Evolutionary conservation across 2,113 vertebrate genomes (phyloP), one percentile per base, ranked within the genome.

Genomic region (Progne subis): DNA sequence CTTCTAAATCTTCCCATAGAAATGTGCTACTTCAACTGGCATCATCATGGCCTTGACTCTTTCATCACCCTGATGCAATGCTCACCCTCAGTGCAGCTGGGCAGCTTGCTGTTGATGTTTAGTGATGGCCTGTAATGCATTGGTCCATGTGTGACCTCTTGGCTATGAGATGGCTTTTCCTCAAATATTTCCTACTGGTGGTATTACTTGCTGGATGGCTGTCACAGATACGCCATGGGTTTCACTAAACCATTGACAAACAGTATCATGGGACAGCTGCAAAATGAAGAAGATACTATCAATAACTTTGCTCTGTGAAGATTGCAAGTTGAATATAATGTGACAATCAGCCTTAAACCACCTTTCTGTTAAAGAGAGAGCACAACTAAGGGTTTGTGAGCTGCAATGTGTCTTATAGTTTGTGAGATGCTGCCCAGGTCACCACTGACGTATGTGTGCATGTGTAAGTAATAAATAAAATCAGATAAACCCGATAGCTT

Each of bases 401-500:
- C 5, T 32, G 31, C 23, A 60, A 11, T 10, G 14, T 84, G 19
- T 59, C 23, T 61, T 81, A 15, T 13, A 39, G 32, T 75, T 89
- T 46, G 8, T 59, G 79, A 90, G 34, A 37, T 52, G 21, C 34
- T 78, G 12, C 41, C 39, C n/a, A 49, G 63, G 56, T 46, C 67
- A 29, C 28, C 57, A 21, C 15, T 80, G 89, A 39, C 43, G 3
- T 50, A 28, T 75, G 32, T 67, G 31, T 10, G 2, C 21, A 34
- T 69, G 34, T 69, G 26, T 72, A 85, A 90, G 28, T 61, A 68
- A 80, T 67, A 69, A 91, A 82, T 88, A 90, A 93, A 90, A 81
- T 93, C 43, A 67, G 71, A 83, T 43, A 88, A 93, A 80, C 14
- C 14, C 41, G 50, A 69, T 43, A 88, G n/a, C 29, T 92, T 88